Conservation (phyloP, 2,113 vertebrate species). For the Rynchops niger region DNA sequence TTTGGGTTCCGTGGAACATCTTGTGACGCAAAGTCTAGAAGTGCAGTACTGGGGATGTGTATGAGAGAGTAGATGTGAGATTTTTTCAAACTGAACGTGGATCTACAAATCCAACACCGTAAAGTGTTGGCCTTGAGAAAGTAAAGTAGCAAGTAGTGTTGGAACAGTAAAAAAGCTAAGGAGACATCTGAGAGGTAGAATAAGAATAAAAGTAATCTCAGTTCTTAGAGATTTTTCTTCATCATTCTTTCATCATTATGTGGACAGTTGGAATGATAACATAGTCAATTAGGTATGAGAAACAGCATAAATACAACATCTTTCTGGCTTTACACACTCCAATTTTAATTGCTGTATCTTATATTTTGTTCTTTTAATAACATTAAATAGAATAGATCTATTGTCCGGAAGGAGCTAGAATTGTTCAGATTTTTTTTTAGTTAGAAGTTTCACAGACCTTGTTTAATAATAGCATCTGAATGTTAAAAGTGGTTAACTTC, state of each 20-base stretch:
- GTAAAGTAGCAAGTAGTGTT: neutral
- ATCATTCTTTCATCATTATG: neutral
- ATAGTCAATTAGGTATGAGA: neutral
- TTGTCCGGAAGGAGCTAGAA: neutral
- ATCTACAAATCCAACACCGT: neutral
- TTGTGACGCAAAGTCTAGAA: neutral
- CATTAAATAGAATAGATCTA: neutral
- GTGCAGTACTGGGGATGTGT: neutral
- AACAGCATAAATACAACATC: neutral
- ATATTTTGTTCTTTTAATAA: neutral
- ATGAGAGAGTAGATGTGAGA: neutral
- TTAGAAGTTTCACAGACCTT: neutral
- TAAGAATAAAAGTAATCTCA: neutral
- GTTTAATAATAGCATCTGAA: neutral
- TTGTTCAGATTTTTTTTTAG: neutral
- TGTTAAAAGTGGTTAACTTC: neutral
- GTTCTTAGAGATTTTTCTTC: neutral
- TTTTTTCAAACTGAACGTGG: neutral
- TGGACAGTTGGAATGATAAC: neutral
- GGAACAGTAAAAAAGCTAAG: neutral
- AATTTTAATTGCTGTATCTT: neutral
- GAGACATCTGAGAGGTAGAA: neutral
- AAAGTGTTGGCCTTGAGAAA: neutral
- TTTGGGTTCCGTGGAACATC: neutral
- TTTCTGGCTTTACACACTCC: neutral